Evolutionary conservation across 2,113 vertebrate genomes (phyloP).

Genomic region (Physeter macrocephalus): DNA sequence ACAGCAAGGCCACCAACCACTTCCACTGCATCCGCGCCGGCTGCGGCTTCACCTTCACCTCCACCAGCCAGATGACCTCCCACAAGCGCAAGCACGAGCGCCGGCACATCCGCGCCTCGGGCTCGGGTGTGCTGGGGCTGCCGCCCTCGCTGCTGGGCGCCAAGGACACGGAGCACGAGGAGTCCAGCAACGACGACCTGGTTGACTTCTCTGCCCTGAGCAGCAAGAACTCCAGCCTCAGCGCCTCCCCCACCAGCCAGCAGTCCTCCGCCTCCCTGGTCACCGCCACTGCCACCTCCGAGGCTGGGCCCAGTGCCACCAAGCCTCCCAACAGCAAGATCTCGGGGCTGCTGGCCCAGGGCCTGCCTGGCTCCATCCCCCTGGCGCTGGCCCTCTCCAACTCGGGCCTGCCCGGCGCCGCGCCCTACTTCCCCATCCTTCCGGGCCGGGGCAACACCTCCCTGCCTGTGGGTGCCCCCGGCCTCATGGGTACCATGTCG

Average conservation of each 20-base stretch:
- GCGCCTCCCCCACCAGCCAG: slow-evolving; percentile 98
- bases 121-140: slow-evolving; percentile 88
- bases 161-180: slow-evolving; percentile 94
- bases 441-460: slow-evolving; percentile 86
- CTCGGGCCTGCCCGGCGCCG: slow-evolving; percentile 84
- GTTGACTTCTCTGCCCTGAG: slow-evolving; percentile 97
- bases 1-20: slow-evolving; percentile 99
- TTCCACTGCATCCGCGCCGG: slow-evolving; percentile 98
- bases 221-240: slow-evolving; percentile 99
- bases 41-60: slow-evolving; percentile 99
- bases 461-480: slow-evolving; percentile 84
- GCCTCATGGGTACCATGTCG: slow-evolving; percentile 84
- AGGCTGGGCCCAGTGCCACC: slow-evolving; percentile 80
- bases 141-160: slow-evolving; percentile 87
- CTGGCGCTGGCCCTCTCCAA: slow-evolving; percentile 89
- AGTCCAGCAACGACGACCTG: slow-evolving; percentile 98
- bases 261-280: slow-evolving; percentile 90
- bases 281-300: slow-evolving; percentile 81
- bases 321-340: slow-evolving; percentile 89
- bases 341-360: slow-evolving; percentile 91
- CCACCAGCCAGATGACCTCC: slow-evolving; percentile 99
- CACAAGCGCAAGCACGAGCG: slow-evolving; percentile 99
- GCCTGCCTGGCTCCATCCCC: slow-evolving; percentile 92
- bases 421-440: slow-evolving; percentile 92
- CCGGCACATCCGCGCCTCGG: slow-evolving; percentile 92